These are phyloP conservation scores for Rhagophthalmus giganteus DNA, from an alignment of 2,888 invertebrate genomes.

Conservation along the genomic window DNA sequence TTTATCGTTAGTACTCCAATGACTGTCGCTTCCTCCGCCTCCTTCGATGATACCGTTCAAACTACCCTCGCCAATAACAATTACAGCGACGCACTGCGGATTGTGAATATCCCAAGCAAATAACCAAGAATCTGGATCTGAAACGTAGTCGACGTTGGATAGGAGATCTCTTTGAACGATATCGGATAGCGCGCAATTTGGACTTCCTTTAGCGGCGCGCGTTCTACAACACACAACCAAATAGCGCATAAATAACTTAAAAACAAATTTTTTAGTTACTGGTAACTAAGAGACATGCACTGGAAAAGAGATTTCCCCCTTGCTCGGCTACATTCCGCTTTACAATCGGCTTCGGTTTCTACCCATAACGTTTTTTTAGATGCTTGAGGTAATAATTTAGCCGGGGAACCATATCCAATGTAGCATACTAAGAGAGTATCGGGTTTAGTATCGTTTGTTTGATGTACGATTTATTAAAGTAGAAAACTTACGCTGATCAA, in stretches of 20 bases:
- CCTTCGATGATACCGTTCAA: conserved; percentile 1
- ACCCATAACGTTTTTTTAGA: conserved; percentile 68
- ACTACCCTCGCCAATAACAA: conserved; percentile 1
- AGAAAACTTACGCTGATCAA: conserved; percentile 34
- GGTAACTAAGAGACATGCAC: conserved; percentile 78
- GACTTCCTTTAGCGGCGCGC: conserved; percentile 40
- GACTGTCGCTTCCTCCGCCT: neutral
- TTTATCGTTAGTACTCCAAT: neutral
- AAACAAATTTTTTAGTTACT: conserved; percentile 54
- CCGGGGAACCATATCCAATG: conserved; percentile 75
- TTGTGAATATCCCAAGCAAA: conserved; percentile 81
- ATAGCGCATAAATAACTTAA: too few species aligned
- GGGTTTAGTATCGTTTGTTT: too few species aligned
- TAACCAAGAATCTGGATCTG: conserved; percentile 70
- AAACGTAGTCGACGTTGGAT: conserved; percentile 71
- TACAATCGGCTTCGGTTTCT: conserved; percentile 68
- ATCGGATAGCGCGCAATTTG: conserved; percentile 78
- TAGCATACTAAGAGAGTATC: conserved; percentile 80
- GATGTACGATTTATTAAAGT: too few species aligned
- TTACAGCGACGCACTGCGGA: conserved; percentile 61
- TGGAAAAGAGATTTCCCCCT: conserved; percentile 63
- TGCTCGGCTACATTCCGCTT: conserved; percentile 66
- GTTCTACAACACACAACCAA: conserved; percentile 40
- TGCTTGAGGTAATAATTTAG: conserved; percentile 67
- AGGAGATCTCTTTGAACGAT: conserved; percentile 75